Base-by-base conservation (phyloP, 2,113 vertebrate genomes). In the Andinoacara biseriatus region DNA sequence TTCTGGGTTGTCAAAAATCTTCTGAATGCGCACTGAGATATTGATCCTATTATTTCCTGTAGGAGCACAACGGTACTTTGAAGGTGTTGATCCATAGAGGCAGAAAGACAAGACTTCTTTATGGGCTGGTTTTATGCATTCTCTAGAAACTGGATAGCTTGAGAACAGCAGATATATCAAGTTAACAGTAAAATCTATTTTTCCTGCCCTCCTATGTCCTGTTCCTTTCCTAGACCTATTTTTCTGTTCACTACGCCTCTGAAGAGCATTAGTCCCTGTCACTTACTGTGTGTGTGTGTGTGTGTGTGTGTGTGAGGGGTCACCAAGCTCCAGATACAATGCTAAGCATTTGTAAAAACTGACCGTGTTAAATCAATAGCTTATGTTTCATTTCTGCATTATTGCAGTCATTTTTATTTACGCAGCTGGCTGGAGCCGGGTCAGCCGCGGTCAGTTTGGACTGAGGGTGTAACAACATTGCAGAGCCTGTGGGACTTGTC, bases 121-220 rank as follows among this genome's bases (percentile, higher is more conserved):
- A 91, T 79, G 78, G 80, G 63, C 29, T 46, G 49, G 78, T 87
- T 92, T 90, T 85, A 90, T 89, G 80, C 63, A 29, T 88, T 78
- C 87, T 87, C 79, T 80, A 38, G 89, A 89, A 93, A 93, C 76
- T 57, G 58, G 90, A 95, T 83, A 78, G 88, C 79, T 84, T 56
- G 58, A 81, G 86, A 90, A 84, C 49, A 11, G 62, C 49, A 11
- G 56, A 90, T 94, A 88, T 91, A 91, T 93, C 89, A 88, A 24
- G 77, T 93, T 92, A 83, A 91, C 83, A 82, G 83, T 86, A 76
- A 93, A 94, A 93, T 94, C 89, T 79, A 87, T 93, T 89, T 89
- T 86, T 80, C 80, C 77, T 74, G 56, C 43, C 58, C 81, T 84
- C 67, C 49, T 38, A 35, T 76, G 49, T 86, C 79, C 43, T 57